A percentile compares a stretch with the other conserved stretches of the same genome.
These are phyloP conservation scores for Rotaria macrura DNA, from an alignment of 2,888 invertebrate genomes.

Conservation along the genomic window DNA sequence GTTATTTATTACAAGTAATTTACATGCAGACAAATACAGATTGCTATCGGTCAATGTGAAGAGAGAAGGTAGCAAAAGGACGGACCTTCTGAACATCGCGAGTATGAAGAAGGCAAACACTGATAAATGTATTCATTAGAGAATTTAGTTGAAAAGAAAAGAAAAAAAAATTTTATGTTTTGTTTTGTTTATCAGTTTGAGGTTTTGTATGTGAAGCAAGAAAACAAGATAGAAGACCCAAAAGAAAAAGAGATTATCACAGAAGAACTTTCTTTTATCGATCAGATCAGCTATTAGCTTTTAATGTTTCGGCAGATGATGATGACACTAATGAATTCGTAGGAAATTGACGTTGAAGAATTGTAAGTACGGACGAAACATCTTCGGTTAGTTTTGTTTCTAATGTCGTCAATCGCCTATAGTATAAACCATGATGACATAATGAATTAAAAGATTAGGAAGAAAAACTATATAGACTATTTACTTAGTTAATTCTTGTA, in stretches of 20 bases:
- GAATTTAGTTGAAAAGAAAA: neutral
- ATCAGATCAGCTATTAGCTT: neutral
- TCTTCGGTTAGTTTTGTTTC: slow-evolving; percentile 19
- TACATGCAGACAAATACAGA: neutral
- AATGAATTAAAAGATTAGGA: neutral
- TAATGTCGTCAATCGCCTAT: neutral
- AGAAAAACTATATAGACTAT: neutral
- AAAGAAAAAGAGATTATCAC: neutral
- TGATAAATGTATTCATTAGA: neutral
- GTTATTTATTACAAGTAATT: neutral
- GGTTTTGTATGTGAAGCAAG: neutral
- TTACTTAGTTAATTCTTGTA: slow-evolving; percentile 12
- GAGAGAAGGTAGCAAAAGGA: neutral
- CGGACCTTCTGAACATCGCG: neutral
- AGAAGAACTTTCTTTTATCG: neutral
- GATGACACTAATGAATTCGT: neutral
- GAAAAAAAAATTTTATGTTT: too few species aligned
- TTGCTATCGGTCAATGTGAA: neutral
- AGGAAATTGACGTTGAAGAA: slow-evolving; percentile 1
- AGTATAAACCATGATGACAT: neutral
- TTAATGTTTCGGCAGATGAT: neutral
- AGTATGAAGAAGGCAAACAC: neutral
- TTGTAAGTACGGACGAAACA: neutral
- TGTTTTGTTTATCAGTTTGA: neutral
- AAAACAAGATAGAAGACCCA: neutral